Base-by-base conservation (phyloP, 2,113 vertebrate genomes). In the Apistogramma diplotaenia region DNA sequence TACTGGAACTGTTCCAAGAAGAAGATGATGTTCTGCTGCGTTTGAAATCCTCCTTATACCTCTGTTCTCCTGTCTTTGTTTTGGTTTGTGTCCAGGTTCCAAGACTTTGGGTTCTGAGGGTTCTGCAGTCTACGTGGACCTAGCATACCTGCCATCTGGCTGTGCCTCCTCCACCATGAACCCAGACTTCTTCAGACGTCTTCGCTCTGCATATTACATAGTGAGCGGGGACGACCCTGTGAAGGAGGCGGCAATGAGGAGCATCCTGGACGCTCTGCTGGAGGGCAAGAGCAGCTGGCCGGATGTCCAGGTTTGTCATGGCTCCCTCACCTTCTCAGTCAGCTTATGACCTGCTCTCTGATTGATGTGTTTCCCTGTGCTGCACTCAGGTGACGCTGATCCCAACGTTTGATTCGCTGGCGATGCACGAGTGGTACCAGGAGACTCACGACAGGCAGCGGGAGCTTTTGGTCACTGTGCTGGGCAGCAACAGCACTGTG, bases 401-500 rank as follows among this genome's bases (percentile, higher is more conserved):
- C 87, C 98, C 98, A 1, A 99, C 98, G 0, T 99, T 97, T 1
- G 98, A 99, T 79, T 99, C 98, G 0, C 71, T 91, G 86, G 93
- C 89, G 3, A 97, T 99, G 97, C 97, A 97, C 0, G 95, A 95
- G 78, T 99, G 98, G 98, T 99, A 98, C 73, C 95, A 96, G 85
- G 97, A 98, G 92, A 98, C 96, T 0, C 96, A 96, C 0, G 93
- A 95, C 1, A 85, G 84, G 62, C 97, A 97, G 94, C 94, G 87
- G 85, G 95, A 95, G n/a, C 88, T 99, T 85, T 93, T 91, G 0
- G 84, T 99, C 91, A 98, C 96, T 0, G 97, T 99, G 61, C 93
- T 99, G 90, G 98, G 97, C 80, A 98, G 96, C 87, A 97, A 96
- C 95, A 99, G 97, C 93, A 98, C 97, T 0, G 98, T 99, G 29